These are phyloP conservation scores for Helleia helle DNA, from an alignment of 2,888 invertebrate species.

Conservation along the genomic window DNA sequence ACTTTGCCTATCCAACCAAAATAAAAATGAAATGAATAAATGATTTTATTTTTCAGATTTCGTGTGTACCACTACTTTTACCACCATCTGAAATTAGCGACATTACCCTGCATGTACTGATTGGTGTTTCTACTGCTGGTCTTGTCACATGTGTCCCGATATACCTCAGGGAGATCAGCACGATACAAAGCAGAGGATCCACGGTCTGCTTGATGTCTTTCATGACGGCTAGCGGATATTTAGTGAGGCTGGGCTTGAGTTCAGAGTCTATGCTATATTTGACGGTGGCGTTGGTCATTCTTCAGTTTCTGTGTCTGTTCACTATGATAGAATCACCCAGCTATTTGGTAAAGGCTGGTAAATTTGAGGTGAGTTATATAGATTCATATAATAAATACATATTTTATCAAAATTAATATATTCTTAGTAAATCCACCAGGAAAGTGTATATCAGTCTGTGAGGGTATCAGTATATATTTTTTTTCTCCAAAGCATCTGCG, in stretches of 20 bases:
- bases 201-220: slow-evolving; percentile 33
- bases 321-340: slow-evolving; percentile 45
- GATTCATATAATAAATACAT: no score
- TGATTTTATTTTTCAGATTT: slow-evolving; percentile 42
- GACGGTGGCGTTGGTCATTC: slow-evolving; percentile 37
- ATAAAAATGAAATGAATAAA: no score
- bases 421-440: no score
- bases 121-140: slow-evolving; percentile 44
- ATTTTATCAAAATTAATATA: no score
- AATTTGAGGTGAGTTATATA: slow-evolving; percentile 43
- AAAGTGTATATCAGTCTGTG: no score
- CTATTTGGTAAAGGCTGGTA: slow-evolving; percentile 42
- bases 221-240: slow-evolving; percentile 42
- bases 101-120: slow-evolving; percentile 36
- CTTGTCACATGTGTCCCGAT: slow-evolving; percentile 44
- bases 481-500: no score
- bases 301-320: slow-evolving; percentile 38
- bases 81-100: slow-evolving; percentile 28
- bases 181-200: slow-evolving; percentile 28
- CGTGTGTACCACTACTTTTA: slow-evolving; percentile 43
- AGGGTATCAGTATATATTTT: no score
- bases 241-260: slow-evolving; percentile 33
- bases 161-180: slow-evolving; percentile 43
- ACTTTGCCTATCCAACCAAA: no score
- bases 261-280: slow-evolving; percentile 38